A percentile compares a stretch with the other conserved stretches of the same genome.
These are phyloP conservation scores for Melanargia galathea DNA, from an alignment of 2,888 invertebrate genomes.

Conservation along the genomic window DNA sequence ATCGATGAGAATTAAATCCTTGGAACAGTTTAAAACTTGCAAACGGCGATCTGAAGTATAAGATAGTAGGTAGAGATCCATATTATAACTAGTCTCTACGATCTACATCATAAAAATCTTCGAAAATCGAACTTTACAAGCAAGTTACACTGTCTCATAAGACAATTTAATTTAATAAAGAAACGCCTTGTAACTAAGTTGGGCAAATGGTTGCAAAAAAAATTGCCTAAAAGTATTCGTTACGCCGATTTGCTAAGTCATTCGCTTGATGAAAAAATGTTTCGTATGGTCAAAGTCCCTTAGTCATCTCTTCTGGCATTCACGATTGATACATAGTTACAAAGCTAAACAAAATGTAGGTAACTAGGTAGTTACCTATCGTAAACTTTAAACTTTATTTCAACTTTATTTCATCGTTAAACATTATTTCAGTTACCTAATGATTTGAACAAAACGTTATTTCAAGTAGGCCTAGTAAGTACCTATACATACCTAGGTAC, in stretches of 20 bases:
- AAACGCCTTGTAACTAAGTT: slow-evolving; percentile 9
- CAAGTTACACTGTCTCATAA: neutral
- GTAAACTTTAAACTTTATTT: too few species aligned
- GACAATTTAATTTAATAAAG: neutral
- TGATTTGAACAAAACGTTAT: too few species aligned
- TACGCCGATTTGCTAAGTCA: slow-evolving; percentile 22
- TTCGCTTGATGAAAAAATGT: slow-evolving; percentile 28
- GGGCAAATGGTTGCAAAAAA: slow-evolving; percentile 9
- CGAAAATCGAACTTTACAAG: neutral
- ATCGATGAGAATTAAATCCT: slow-evolving; percentile 12
- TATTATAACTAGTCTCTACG: too few species aligned
- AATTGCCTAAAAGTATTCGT: slow-evolving; percentile 13
- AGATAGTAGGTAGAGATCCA: too few species aligned
- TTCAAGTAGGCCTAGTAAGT: too few species aligned
- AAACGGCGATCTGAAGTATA: neutral
- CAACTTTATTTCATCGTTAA: too few species aligned
- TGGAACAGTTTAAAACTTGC: slow-evolving; percentile 9
- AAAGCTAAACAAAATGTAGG: neutral
- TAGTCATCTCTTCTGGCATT: slow-evolving; percentile 13
- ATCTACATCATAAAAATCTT: too few species aligned
- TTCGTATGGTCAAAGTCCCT: slow-evolving; percentile 21
- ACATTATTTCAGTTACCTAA: too few species aligned
- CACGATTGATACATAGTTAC: neutral
- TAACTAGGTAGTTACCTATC: too few species aligned
- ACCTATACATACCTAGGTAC: too few species aligned